Percentiles rank a stretch among this genome's conserved stretches.
Conservation (phyloP, 2,888 invertebrate species). For the Thera obeliscata region DNA sequence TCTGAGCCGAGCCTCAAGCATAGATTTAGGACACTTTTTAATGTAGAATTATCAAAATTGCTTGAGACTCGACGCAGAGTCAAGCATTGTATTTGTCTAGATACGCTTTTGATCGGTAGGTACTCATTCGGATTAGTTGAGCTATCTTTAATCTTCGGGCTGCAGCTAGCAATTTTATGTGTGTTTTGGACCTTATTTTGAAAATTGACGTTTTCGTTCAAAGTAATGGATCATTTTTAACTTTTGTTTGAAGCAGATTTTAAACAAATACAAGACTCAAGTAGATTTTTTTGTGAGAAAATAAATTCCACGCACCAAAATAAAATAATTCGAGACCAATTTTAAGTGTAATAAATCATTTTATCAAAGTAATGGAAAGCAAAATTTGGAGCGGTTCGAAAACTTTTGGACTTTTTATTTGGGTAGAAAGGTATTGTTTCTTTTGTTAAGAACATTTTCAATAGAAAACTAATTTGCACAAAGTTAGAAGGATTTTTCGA, state of each 20-base stretch:
- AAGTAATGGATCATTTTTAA: too few relatives aligned
- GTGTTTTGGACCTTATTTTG: too few relatives aligned
- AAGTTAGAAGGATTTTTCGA: constrained; percentile 29
- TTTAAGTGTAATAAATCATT: constrained; percentile 51
- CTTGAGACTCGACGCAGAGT: too few relatives aligned
- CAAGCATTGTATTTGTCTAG: too few relatives aligned
- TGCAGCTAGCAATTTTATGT: too few relatives aligned
- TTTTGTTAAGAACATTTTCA: constrained; percentile 37
- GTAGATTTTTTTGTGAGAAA: not conserved
- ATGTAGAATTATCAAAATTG: too few relatives aligned
- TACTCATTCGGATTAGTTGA: not conserved
- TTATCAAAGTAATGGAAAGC: constrained; percentile 42
- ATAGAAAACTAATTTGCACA: constrained; percentile 36
- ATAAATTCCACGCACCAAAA: constrained; percentile 3
- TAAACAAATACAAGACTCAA: not conserved
- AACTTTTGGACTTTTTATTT: constrained; percentile 44
- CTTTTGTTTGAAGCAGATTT: not conserved
- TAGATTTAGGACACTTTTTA: too few relatives aligned
- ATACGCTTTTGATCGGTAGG: not conserved
- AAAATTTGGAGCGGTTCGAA: constrained; percentile 30
- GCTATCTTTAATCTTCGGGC: too few relatives aligned
- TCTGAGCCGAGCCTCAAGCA: too few relatives aligned
- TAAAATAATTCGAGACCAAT: constrained; percentile 19
- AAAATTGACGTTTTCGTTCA: too few relatives aligned
- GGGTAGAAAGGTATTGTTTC: constrained; percentile 34